phyloP scores from a whole-genome alignment of 2,888 invertebrate genomes.

The Nomada fabriciana region DNA sequence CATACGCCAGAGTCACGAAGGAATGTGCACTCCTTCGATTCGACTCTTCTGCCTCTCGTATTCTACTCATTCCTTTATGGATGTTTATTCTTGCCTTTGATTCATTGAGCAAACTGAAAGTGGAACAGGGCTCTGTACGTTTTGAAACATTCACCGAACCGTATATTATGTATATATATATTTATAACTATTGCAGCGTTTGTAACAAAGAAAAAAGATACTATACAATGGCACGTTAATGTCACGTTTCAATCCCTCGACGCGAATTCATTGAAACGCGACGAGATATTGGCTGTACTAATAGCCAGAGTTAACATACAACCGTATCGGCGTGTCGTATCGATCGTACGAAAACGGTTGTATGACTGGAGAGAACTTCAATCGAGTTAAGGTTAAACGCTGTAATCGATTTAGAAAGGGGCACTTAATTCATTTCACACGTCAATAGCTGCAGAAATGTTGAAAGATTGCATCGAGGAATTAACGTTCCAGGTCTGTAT shows the following conservation, averaged over 20 bases:
- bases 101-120: not conserved
- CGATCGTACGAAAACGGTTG: constrained; percentile 24
- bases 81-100: not conserved
- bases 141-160: too few relatives aligned
- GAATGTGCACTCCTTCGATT: constrained; percentile 13
- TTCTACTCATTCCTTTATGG: not conserved
- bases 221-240: constrained; percentile 1
- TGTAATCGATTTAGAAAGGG: constrained; percentile 5
- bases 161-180: not conserved
- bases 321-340: constrained; percentile 10
- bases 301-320: constrained; percentile 5
- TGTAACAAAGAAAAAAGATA: not conserved
- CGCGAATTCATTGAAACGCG: constrained; percentile 9
- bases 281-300: not conserved
- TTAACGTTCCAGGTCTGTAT: constrained; percentile 19
- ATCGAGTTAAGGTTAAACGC: constrained; percentile 17
- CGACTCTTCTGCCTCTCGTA: not conserved
- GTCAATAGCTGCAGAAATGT: constrained; percentile 4
- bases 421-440: not conserved
- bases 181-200: not conserved
- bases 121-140: too few relatives aligned
- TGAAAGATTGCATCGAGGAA: not conserved
- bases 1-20: constrained; percentile 9
- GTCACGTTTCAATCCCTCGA: not conserved
- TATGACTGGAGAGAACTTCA: constrained; percentile 23